Evolutionary conservation across 1,140 invertebrate species (phyloP), one percentile per base, ranked within the genome.

Genomic region (Pteromalus puparum): DNA sequence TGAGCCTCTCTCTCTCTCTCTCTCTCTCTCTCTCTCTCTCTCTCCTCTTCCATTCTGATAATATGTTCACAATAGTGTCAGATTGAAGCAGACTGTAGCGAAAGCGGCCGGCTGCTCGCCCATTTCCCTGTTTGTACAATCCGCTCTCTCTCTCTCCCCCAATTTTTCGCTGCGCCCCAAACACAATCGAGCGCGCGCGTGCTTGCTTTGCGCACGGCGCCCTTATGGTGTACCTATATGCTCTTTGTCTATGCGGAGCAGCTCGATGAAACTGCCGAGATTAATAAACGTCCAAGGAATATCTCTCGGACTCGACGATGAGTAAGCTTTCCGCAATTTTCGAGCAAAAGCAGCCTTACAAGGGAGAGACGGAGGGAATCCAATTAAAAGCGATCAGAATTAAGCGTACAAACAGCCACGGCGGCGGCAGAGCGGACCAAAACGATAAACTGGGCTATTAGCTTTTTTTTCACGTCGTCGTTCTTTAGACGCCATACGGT

Each of bases 121-220:
- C 76, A 82, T 89, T 90, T 90, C 87, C 89, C 87, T 90, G 86
- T 90, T 90, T 90, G 86, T 88, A 90, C 89, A 90, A 90, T 89
- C 87, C 86, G 86, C 89, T 87, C 88, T 87, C 86, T 86, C 61
- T 82, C 79, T 65, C 81, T 83, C 82, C 75, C 75, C 74, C 86
- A 65, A 85, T 87, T 87, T 82, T 86, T 78, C 77, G 70, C 72
- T 81, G 72, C 82, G 28, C 42, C 82, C 65, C 13, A 75, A 21
- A 53, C 76, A 24, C 24, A 65, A 83, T 83, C 82, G 30, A 13
- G 10, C 68, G 7, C 15, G 61, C 28, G 30, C 18, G 18, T 48
- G 26, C 34, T 46, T 21, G 30, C 24, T 65, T 26, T 15, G 77
- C 77, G 18, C 48, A 18, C n/a, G n/a, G 24, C 24, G 28, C 30